These are phyloP conservation scores for Ceraclea dissimilis DNA, from an alignment of 2,888 invertebrate genomes.

Conservation along the genomic window DNA sequence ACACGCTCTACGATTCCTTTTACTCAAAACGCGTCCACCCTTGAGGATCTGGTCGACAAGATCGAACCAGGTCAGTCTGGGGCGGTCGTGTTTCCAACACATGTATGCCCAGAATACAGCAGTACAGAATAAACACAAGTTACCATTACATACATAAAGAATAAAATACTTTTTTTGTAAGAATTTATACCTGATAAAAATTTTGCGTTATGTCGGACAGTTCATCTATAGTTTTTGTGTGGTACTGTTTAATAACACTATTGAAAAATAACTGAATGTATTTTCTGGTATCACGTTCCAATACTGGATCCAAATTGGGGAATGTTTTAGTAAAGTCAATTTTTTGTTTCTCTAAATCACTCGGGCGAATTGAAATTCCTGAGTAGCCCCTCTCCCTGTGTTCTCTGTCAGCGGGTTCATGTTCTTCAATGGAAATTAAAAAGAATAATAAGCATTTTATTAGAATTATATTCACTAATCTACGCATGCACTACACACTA, in stretches of 20 bases:
- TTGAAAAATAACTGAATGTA: slow-evolving; percentile 60
- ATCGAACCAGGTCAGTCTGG: too few species aligned
- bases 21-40: too few species aligned
- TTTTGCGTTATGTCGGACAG: slow-evolving; percentile 85
- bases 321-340: slow-evolving; percentile 44
- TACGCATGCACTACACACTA: too few species aligned
- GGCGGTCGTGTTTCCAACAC: too few species aligned
- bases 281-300: slow-evolving; percentile 58
- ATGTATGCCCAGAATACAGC: too few species aligned
- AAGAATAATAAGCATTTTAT: not conserved
- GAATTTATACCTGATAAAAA: slow-evolving; percentile 75
- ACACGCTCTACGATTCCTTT: too few species aligned
- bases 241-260: slow-evolving; percentile 54
- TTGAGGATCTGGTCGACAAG: too few species aligned
- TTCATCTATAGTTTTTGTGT: slow-evolving; percentile 66
- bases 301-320: slow-evolving; percentile 32
- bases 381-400: slow-evolving; percentile 15
- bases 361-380: slow-evolving; percentile 39
- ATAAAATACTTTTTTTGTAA: too few species aligned
- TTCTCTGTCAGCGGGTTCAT: slow-evolving; percentile 33
- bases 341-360: slow-evolving; percentile 41
- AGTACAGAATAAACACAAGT: too few species aligned
- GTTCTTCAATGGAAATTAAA: slow-evolving; percentile 27
- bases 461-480: not conserved
- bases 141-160: too few species aligned